Evolutionary conservation across 2,888 invertebrate genomes (phyloP).

Genomic region (Andrena bicolor): DNA sequence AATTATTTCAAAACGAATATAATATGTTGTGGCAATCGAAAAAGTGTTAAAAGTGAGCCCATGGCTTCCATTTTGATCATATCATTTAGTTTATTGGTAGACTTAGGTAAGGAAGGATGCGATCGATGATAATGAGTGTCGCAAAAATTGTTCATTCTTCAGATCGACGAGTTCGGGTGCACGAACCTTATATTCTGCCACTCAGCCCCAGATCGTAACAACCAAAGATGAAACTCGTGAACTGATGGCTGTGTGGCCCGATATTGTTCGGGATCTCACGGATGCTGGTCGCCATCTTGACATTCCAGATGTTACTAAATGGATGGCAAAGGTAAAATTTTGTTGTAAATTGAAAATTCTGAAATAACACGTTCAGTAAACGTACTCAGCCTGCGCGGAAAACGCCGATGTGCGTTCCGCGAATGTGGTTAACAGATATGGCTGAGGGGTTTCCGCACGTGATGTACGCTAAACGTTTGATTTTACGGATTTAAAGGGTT

Average conservation of each 20-base stretch:
- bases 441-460: no score
- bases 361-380: background rate
- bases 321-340: slow-evolving; percentile 90
- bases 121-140: background rate
- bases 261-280: slow-evolving; percentile 93
- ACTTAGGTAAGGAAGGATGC: background rate
- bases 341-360: background rate
- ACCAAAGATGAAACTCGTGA: slow-evolving; percentile 94
- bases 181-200: slow-evolving; percentile 72
- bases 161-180: slow-evolving; percentile 27
- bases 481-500: no score
- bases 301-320: slow-evolving; percentile 92
- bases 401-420: no score
- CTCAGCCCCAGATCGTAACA: slow-evolving; percentile 87
- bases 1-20: no score
- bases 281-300: slow-evolving; percentile 91
- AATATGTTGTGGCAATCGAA: no score
- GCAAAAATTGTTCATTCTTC: slow-evolving; percentile 4
- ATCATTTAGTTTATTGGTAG: background rate
- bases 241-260: slow-evolving; percentile 95
- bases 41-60: no score
- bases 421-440: no score
- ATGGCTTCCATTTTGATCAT: no score
- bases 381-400: no score
- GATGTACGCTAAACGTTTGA: no score